Evolutionary conservation across 2,113 vertebrate genomes (phyloP), one percentile per base, ranked within the genome.

Genomic region (Loxodonta africana): DNA sequence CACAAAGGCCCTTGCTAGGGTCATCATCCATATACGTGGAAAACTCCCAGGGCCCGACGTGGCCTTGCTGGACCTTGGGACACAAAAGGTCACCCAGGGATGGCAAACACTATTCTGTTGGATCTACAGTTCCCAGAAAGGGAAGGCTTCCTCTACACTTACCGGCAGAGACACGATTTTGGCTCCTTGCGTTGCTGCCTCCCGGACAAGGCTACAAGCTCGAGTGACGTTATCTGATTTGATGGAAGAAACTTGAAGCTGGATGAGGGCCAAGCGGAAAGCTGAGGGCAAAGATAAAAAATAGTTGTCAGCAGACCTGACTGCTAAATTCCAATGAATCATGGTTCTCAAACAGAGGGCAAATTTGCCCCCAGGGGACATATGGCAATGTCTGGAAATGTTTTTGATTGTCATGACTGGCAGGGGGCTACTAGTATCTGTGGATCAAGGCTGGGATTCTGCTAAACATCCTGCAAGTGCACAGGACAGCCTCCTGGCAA

Each of bases 101-200:
- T 23, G 28, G 88, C n/a, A 12, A 67, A 41, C 62, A 15, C 8
- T 15, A 41, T 23, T 30, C 63, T 51, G 60, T 23, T 23, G 6
- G 21, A n/a, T 62, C 26, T 26, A 67, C 9, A 25, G 48, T 8
- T 21, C 9, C 63, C 74, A 81, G 62, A 46, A 76, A 28, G 23
- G 33, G 33, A 14, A 1, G 33, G 46, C 12, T 41, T 48, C 4
- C 44, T 57, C 67, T 83, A 91, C 95, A 99, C 99, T 99, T 96
- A 99, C 99, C 83, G 99, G 99, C 21, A 99, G 98, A 76, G 99
- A 98, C 88, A 99, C 99, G 83, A 99, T 60, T n/a, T 99, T 98
- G 94, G 99, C 99, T 90, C 99, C 99, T 94, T 99, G 98, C 8
- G 96, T 97, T 23, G 99, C 99, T 15, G 99, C 99, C 96, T 99